Evolutionary conservation across 92 coral and sea anemone species (phyloP).

Genomic region (Galaxea fascicularis): DNA sequence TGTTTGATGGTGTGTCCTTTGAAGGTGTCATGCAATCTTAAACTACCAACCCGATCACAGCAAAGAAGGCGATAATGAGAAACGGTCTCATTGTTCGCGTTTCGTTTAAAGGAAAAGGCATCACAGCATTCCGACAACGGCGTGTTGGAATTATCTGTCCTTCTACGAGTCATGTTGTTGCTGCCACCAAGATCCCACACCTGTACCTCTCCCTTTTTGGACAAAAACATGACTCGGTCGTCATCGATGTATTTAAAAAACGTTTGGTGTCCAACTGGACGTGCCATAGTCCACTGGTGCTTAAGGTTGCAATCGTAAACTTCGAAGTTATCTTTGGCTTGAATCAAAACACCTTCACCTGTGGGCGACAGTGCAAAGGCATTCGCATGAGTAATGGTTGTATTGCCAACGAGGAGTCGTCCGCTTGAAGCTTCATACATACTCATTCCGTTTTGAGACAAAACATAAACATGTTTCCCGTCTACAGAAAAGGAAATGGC

Average conservation of each 20-base stretch:
- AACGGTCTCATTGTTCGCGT: neutral
- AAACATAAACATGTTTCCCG: conserved; percentile 54
- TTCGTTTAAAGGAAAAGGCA: conserved; percentile 12
- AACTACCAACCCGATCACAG: conserved; percentile 40
- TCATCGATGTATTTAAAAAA: conserved; percentile 33
- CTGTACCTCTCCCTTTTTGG: conserved; percentile 18
- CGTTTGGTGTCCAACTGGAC: neutral
- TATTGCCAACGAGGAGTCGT: conserved; percentile 20
- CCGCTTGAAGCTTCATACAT: conserved; percentile 57
- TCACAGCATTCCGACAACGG: conserved; percentile 29
- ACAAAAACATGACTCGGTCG: conserved; percentile 25
- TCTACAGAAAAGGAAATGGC: conserved; percentile 55
- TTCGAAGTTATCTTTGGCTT: conserved; percentile 17
- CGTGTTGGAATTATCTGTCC: neutral
- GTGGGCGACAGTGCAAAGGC: conserved; percentile 35
- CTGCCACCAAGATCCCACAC: conserved; percentile 14
- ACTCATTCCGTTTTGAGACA: conserved; percentile 43
- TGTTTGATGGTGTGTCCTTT: neutral
- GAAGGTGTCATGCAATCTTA: conserved; percentile 35
- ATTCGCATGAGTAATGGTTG: neutral
- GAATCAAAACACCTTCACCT: conserved; percentile 40
- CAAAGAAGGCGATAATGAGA: conserved; percentile 39
- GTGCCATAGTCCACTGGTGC: conserved; percentile 3
- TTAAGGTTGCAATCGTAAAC: conserved; percentile 22
- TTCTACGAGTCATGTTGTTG: neutral